These are phyloP conservation scores for Gila robusta DNA, from an alignment of 2,797 vertebrate species.

Conservation along the genomic window DNA sequence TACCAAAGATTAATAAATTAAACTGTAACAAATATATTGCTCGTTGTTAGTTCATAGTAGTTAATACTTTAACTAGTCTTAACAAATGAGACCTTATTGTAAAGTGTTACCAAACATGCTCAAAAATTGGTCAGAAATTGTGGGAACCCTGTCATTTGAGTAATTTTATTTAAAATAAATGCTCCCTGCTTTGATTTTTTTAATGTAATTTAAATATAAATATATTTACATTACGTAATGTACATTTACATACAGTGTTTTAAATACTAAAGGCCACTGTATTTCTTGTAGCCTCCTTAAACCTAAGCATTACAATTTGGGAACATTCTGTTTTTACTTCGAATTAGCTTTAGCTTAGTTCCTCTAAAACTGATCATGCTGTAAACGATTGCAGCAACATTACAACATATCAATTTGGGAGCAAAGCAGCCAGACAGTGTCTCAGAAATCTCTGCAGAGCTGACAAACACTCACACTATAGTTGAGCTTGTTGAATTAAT, in stretches of 20 bases:
- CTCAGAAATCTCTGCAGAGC: conserved; percentile 58
- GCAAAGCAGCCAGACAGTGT: not conserved
- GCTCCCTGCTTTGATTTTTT: not conserved
- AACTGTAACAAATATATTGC: no score
- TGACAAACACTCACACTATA: conserved; percentile 66
- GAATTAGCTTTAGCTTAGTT: not conserved
- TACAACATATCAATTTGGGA: conserved; percentile 15
- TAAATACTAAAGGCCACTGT: not conserved
- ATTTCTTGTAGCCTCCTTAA: not conserved
- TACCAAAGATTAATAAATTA: no score
- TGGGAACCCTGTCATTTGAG: not conserved
- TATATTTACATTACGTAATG: not conserved
- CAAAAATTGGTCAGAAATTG: not conserved
- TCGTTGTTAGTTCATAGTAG: no score
- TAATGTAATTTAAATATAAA: not conserved
- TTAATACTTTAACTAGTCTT: no score
- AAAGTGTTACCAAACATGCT: no score
- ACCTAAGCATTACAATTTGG: not conserved
- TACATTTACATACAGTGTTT: not conserved
- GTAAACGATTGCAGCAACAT: not conserved
- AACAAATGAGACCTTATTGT: no score
- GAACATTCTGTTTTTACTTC: not conserved
- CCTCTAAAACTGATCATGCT: not conserved
- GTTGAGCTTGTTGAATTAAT: conserved; percentile 71
- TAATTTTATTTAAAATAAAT: not conserved